phyloP scores from a whole-genome alignment of 2,888 invertebrate species.

The Endotricha flammealis region DNA sequence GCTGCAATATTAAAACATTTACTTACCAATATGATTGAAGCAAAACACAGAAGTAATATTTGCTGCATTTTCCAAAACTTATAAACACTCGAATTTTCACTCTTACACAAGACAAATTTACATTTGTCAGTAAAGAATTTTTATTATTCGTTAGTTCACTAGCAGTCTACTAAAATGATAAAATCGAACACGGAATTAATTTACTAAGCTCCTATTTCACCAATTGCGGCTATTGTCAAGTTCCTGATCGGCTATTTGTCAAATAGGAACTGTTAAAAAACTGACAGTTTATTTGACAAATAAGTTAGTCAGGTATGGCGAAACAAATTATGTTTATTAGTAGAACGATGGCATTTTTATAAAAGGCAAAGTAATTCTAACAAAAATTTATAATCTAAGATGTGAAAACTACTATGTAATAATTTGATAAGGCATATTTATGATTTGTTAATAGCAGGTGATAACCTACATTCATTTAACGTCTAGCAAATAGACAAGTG shows the following conservation, averaged over 20 bases:
- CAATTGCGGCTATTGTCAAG: too few relatives aligned
- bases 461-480: conserved; percentile 39
- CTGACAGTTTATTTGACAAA: too few relatives aligned
- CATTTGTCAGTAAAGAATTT: conserved; percentile 57
- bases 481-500: neutral
- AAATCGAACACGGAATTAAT: conserved; percentile 1
- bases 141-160: conserved; percentile 29
- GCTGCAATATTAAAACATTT: conserved; percentile 12
- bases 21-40: conserved; percentile 54
- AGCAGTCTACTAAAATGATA: neutral
- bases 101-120: conserved; percentile 55
- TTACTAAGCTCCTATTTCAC: too few relatives aligned
- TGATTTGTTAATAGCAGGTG: conserved; percentile 36
- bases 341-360: conserved; percentile 41
- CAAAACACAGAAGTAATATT: too few relatives aligned
- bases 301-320: too few relatives aligned
- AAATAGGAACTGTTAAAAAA: too few relatives aligned
- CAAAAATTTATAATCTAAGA: conserved; percentile 25
- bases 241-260: too few relatives aligned
- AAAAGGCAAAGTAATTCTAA: too few relatives aligned
- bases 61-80: too few relatives aligned
- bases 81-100: too few relatives aligned
- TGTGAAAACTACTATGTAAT: conserved; percentile 11
- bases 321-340: too few relatives aligned
- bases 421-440: conserved; percentile 38